phyloP scores from a whole-genome alignment of 2,797 vertebrate species.

The Odontamblyopus lacepedii region DNA sequence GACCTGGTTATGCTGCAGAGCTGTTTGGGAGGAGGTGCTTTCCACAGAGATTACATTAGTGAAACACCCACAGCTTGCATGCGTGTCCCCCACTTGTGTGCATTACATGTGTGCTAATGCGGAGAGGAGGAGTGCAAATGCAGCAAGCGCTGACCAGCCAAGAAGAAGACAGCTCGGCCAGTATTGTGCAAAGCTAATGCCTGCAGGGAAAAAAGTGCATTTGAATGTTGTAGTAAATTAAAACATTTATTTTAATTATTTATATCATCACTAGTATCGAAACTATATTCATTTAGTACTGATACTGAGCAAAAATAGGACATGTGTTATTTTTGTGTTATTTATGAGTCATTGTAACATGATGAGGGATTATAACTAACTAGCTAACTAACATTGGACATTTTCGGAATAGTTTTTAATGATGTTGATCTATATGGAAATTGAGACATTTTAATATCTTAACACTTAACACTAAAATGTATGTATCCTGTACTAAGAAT shows the following conservation, averaged over 20 bases:
- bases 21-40: conserved; percentile 28
- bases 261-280: no score
- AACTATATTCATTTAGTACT: no score
- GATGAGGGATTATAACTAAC: no score
- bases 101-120: conserved; percentile 13
- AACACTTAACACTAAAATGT: no score
- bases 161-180: conserved; percentile 56
- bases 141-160: conserved; percentile 50
- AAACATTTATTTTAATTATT: background rate
- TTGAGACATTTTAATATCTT: no score
- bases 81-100: background rate
- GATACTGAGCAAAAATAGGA: no score
- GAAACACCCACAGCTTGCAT: conserved; percentile 20
- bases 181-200: conserved; percentile 42
- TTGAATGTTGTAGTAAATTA: conserved; percentile 15
- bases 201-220: conserved; percentile 20
- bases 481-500: no score
- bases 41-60: conserved; percentile 49
- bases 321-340: no score
- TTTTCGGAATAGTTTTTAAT: no score
- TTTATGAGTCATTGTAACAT: no score
- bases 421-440: no score
- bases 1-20: conserved; percentile 16
- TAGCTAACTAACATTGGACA: no score
- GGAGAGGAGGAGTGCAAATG: conserved; percentile 49